These are phyloP conservation scores for Phyllotreta cruciferae DNA, from an alignment of 2,888 invertebrate species.

Conservation along the genomic window DNA sequence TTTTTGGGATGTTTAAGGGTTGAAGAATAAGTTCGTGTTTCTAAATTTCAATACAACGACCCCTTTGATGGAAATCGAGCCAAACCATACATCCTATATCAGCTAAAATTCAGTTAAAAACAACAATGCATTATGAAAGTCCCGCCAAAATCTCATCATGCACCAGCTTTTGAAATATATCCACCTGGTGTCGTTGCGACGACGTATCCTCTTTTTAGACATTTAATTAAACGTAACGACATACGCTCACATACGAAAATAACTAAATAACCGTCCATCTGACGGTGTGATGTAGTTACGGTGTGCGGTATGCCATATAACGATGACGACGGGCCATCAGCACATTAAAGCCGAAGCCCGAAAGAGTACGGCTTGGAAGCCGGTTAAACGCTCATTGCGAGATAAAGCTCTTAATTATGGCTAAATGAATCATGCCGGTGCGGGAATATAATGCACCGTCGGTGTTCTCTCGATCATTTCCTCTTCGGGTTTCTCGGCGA, in stretches of 20 bases:
- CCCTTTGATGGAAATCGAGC: no score
- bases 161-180: no score
- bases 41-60: no score
- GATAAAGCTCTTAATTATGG: constrained; percentile 41
- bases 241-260: constrained; percentile 9
- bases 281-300: constrained; percentile 2
- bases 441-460: constrained; percentile 23
- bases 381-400: constrained; percentile 16
- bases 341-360: constrained; percentile 6
- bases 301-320: constrained; percentile 6
- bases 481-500: constrained; percentile 10
- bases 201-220: no score
- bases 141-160: no score
- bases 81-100: no score
- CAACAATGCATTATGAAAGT: no score
- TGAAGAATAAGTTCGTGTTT: no score
- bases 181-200: no score
- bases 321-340: constrained; percentile 9
- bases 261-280: constrained; percentile 5
- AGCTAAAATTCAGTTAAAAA: no score
- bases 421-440: constrained; percentile 40
- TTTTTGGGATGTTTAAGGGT: no score
- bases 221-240: no score
- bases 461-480: constrained; percentile 10
- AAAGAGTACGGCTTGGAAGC: constrained; percentile 10